Conservation (phyloP, 2,113 vertebrate species). For the Amblyornis subalaris region DNA sequence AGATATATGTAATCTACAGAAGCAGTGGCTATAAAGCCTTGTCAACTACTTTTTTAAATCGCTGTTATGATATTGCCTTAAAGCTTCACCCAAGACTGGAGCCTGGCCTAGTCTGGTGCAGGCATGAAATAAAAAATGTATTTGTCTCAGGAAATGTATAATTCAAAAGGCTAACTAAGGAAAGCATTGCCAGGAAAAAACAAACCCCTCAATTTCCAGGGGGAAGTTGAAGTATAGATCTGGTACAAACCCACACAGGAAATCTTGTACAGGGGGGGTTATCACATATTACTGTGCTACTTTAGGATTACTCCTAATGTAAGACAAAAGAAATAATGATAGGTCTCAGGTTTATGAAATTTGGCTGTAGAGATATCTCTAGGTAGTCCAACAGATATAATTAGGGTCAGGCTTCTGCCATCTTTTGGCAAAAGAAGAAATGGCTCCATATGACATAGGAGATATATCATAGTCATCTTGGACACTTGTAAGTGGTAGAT, state of each 20-base stretch:
- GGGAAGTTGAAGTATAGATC: background rate
- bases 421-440: background rate
- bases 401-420: background rate
- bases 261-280: background rate
- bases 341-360: background rate
- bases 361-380: background rate
- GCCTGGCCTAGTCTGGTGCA: background rate
- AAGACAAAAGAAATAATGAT: background rate
- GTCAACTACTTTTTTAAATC: background rate
- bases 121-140: background rate
- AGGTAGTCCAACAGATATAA: background rate
- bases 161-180: background rate
- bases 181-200: background rate
- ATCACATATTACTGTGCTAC: background rate
- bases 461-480: background rate
- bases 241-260: background rate
- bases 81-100: background rate
- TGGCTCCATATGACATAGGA: background rate
- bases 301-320: background rate
- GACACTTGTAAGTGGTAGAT: background rate
- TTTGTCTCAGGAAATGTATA: background rate
- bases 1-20: background rate
- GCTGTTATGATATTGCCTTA: background rate
- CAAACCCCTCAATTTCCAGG: background rate
- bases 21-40: background rate